phyloP scores from a whole-genome alignment of 2,113 vertebrate genomes.

The Rhabdomys dilectus region DNA sequence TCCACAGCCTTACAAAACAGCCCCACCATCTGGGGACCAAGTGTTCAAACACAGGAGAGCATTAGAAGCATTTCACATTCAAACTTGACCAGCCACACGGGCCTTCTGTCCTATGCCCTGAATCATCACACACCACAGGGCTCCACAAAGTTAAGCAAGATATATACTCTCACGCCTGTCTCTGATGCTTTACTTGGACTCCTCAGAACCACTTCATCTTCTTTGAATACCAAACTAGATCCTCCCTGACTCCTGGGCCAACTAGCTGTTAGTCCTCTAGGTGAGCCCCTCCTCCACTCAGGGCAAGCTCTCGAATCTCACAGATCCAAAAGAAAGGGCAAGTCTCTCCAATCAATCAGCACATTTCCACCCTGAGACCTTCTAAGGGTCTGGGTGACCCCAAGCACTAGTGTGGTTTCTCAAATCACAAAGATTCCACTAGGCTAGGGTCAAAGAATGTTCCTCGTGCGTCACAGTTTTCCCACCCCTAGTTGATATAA shows the following conservation, averaged over 20 bases:
- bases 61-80: background rate
- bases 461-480: background rate
- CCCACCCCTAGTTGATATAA: background rate
- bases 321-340: background rate
- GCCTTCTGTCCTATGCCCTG: background rate
- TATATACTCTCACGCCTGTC: background rate
- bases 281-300: accelerated
- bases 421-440: background rate
- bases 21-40: background rate
- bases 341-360: background rate
- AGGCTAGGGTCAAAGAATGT: background rate
- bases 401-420: background rate
- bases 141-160: too few relatives aligned
- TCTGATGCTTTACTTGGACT: accelerated
- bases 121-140: background rate
- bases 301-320: background rate
- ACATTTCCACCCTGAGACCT: background rate
- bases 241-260: background rate
- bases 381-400: too few relatives aligned
- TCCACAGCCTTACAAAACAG: background rate
- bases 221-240: background rate
- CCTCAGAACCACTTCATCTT: background rate
- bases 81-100: too few relatives aligned
- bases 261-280: background rate
- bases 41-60: background rate